Base-by-base conservation (phyloP, 2,797 vertebrate species). In the Cetoscarus ocellatus region DNA sequence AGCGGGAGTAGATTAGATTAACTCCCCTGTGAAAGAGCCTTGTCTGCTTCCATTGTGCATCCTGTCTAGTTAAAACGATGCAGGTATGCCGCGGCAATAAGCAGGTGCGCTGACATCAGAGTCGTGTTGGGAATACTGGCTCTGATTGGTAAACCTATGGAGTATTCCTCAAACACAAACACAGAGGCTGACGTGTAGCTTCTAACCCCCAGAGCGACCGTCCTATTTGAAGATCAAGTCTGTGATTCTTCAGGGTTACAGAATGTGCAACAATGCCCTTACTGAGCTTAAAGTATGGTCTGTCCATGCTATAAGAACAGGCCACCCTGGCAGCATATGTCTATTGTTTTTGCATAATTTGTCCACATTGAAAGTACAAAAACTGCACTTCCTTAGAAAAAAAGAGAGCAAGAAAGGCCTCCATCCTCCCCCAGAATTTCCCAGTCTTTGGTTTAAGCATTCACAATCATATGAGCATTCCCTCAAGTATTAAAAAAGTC, bases 1-100 rank as follows among this genome's bases (percentile, higher is more conserved):
- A 87, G 86, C 60, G 69, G 81, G 84, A 90, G 86, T 83, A 83
- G 90, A 92, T 92, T 91, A 90, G 89, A 92, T 91, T 87, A 89
- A 85, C 82, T 90, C 89, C 91, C 90, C 84, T 82, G 85, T 88
- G 89, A 91, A 90, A 73, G 86, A 90, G 87, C 78, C 87, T 88
- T 91, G 89, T 91, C 91, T 86, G 78, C 85, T 86, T 79, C 78
- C 88, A 89, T 91, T 85, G 84, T 70, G 89, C 87, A 75, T 88
- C 85, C 85, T 87, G 91, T 90, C 88, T 91, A 47, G 84, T 90
- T 91, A 86, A 88, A 83, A 83, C 67, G 69, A 83, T 78, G 61
- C 87, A 85, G 89, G 89, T 89, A 86, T 8, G 83, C 82, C 59
- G 4, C 9, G 17, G 85, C 80, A 80, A 85, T 89, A 85, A 90